Percentiles rank a stretch among this genome's conserved stretches.
Conservation (phyloP, 1,140 invertebrate genomes). For the Ctenoplectra terminalis region DNA sequence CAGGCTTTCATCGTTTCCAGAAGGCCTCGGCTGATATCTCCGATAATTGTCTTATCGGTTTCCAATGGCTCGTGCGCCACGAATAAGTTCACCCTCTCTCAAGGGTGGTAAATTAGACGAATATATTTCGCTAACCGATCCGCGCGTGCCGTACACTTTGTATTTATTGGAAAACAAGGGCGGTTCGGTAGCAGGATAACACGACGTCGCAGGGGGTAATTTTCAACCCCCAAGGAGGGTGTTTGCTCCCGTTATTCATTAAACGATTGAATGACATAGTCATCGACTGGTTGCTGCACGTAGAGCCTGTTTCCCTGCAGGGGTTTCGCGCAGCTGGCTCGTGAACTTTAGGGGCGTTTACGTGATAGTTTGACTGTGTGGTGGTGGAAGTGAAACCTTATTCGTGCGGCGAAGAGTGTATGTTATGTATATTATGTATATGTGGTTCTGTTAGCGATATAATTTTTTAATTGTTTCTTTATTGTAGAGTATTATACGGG, state of each 20-base stretch:
- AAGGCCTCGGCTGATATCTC: slow-evolving; percentile 59
- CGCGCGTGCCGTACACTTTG: slow-evolving; percentile 68
- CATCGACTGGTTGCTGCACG: slow-evolving; percentile 55
- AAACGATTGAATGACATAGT: slow-evolving; percentile 64
- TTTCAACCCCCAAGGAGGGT: slow-evolving; percentile 74
- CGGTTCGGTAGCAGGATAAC: slow-evolving; percentile 79
- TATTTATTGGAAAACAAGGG: slow-evolving; percentile 83
- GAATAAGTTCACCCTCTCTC: not conserved
- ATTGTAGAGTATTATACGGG: no score
- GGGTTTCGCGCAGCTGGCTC: slow-evolving; percentile 33
- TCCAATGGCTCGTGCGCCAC: slow-evolving; percentile 23
- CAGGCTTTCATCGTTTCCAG: slow-evolving; percentile 67
- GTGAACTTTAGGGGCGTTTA: not conserved
- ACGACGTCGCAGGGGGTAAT: slow-evolving; percentile 69
- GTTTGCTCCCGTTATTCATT: slow-evolving; percentile 60
- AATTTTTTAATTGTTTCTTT: no score
- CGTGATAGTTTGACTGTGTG: not conserved
- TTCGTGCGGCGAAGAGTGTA: not conserved
- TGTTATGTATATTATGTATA: no score
- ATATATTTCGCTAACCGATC: not conserved
- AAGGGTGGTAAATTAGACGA: not conserved
- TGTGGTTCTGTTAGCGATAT: no score
- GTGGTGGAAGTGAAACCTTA: not conserved
- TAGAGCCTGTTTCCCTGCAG: slow-evolving; percentile 6
- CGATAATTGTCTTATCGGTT: slow-evolving; percentile 54